A percentile compares a stretch with the other conserved stretches of the same genome.
Conservation (phyloP, 2,113 vertebrate species). For the Albula goreensis region DNA sequence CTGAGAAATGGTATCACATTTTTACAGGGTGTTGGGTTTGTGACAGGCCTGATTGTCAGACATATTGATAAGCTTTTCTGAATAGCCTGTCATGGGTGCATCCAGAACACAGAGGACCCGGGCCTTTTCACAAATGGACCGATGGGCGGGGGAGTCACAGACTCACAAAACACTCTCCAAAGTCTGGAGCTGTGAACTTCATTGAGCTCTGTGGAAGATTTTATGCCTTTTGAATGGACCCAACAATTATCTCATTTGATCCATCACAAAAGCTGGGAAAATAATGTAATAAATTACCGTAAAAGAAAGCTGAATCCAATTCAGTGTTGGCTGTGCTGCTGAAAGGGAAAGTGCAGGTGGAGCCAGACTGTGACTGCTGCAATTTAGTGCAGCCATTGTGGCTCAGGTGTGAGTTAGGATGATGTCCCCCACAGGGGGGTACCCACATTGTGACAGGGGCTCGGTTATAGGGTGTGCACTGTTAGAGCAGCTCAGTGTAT, state of each 20-base stretch:
- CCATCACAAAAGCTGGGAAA: neutral
- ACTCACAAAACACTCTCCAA: neutral
- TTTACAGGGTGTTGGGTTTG: conserved; percentile 16
- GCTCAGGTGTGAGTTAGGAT: neutral
- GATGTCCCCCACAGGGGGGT: too few relatives aligned
- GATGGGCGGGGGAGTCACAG: too few relatives aligned
- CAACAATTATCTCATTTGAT: too few relatives aligned
- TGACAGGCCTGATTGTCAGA: neutral
- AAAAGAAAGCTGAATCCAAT: neutral
- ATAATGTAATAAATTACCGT: neutral
- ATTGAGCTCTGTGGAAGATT: neutral
- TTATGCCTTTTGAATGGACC: too few relatives aligned
- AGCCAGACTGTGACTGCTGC: neutral
- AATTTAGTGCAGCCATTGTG: neutral
- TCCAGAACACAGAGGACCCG: too few relatives aligned
- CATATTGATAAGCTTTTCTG: neutral
- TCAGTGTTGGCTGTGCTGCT: neutral
- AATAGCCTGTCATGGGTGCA: neutral
- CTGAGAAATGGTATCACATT: neutral
- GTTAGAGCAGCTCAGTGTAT: neutral
- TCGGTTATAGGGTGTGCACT: too few relatives aligned
- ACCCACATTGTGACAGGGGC: too few relatives aligned
- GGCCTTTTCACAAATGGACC: too few relatives aligned
- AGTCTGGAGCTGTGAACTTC: neutral
- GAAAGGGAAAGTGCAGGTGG: neutral